phyloP scores from a whole-genome alignment of 2,888 invertebrate species.

The Myopa tessellatipennis region DNA sequence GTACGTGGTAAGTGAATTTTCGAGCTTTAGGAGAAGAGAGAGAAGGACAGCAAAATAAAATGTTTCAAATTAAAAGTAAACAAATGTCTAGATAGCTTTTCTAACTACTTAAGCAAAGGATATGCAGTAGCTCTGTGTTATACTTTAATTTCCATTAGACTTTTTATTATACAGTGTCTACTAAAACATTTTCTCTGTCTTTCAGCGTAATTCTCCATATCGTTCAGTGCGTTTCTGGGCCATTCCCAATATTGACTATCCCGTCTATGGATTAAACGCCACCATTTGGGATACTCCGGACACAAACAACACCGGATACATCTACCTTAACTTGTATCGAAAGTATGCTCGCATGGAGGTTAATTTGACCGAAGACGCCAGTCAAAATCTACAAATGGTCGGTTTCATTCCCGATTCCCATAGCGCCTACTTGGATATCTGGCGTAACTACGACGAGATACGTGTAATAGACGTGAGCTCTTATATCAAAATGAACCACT shows the following conservation, averaged over 20 bases:
- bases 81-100: too few relatives aligned
- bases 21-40: too few relatives aligned
- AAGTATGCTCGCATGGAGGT: conserved; percentile 76
- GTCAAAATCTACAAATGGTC: conserved; percentile 77
- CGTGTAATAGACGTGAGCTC: conserved; percentile 82
- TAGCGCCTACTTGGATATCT: conserved; percentile 80
- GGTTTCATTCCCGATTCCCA: conserved; percentile 82
- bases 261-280: conserved; percentile 72
- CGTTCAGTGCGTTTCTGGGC: conserved; percentile 71
- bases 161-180: neutral
- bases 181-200: neutral
- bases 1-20: conserved; percentile 72
- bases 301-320: conserved; percentile 72
- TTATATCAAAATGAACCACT: conserved; percentile 85
- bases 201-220: conserved; percentile 72
- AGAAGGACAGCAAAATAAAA: neutral
- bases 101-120: too few relatives aligned
- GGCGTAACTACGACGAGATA: conserved; percentile 86
- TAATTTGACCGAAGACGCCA: conserved; percentile 77
- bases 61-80: too few relatives aligned
- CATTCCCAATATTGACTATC: conserved; percentile 69
- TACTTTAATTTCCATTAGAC: neutral
- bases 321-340: conserved; percentile 72
- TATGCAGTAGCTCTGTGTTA: too few relatives aligned
- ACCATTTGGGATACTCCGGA: conserved; percentile 71